A percentile compares a stretch with the other conserved stretches of the same genome.
Conservation (phyloP, 2,888 invertebrate genomes). For the Eudemis profundana region DNA sequence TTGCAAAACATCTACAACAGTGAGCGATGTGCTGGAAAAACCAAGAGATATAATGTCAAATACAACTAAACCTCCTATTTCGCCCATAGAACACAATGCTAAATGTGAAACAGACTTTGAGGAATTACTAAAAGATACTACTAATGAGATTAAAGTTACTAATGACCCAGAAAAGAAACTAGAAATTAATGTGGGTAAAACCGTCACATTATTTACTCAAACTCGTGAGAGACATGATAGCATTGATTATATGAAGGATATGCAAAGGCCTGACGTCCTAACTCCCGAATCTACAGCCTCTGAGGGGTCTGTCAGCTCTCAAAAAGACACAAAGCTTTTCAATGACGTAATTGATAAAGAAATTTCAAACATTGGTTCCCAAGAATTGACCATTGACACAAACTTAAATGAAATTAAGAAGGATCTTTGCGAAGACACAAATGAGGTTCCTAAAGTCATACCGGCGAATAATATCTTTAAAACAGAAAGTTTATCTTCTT, state of each 20-base stretch:
- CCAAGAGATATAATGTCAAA: conserved; percentile 51
- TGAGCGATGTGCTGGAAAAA: conserved; percentile 53
- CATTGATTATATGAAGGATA: conserved; percentile 26
- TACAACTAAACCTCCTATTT: conserved; percentile 48
- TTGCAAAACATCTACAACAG: conserved; percentile 41
- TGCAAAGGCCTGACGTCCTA: conserved; percentile 37
- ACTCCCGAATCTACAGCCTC: conserved; percentile 41
- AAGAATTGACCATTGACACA: conserved; percentile 32
- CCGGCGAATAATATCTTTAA: conserved; percentile 36
- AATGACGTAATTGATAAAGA: conserved; percentile 35
- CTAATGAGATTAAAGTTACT: conserved; percentile 79
- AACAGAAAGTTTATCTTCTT: conserved; percentile 37
- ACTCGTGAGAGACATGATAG: conserved; percentile 38
- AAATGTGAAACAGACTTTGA: conserved; percentile 83
- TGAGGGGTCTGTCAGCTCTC: conserved; percentile 30
- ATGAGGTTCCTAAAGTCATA: conserved; percentile 33
- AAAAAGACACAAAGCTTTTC: conserved; percentile 28
- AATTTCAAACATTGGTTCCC: conserved; percentile 13
- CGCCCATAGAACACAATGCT: conserved; percentile 53
- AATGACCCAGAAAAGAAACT: conserved; percentile 76
- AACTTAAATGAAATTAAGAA: conserved; percentile 27
- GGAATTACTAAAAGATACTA: conserved; percentile 79
- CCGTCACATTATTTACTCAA: conserved; percentile 61
- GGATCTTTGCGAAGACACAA: conserved; percentile 22
- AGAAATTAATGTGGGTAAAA: conserved; percentile 75